These are phyloP conservation scores for Rhaphigaster nebulosa DNA, from an alignment of 2,888 invertebrate species.

Conservation along the genomic window DNA sequence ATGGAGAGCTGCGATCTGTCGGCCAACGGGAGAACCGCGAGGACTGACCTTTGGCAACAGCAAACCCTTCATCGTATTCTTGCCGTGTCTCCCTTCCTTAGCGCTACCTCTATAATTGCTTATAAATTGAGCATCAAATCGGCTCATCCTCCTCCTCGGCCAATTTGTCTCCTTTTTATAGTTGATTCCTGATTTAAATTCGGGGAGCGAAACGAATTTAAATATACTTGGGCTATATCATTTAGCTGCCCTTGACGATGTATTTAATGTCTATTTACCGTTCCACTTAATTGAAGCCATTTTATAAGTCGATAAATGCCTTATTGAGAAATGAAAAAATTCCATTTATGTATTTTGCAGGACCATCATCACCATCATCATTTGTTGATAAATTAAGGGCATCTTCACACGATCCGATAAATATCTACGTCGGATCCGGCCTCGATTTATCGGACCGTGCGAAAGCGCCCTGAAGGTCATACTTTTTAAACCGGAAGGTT, in stretches of 20 bases:
- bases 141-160: neutral
- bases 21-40: neutral
- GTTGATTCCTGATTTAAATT: neutral
- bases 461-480: no score
- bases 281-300: neutral
- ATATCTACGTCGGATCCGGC: no score
- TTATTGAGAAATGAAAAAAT: neutral
- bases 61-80: neutral
- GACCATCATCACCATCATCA: no score
- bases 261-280: neutral
- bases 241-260: neutral
- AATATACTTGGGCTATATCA: neutral
- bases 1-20: neutral
- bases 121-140: constrained; percentile 28
- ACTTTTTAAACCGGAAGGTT: no score
- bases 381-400: no score
- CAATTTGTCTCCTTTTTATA: constrained; percentile 28
- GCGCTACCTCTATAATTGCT: neutral
- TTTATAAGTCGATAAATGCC: neutral
- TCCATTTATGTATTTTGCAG: no score
- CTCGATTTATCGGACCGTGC: no score
- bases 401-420: no score
- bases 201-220: neutral
- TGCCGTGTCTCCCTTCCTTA: neutral
- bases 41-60: neutral